Base-by-base conservation (phyloP, 2,797 vertebrate species). In the Sternarchorhynchus goeldii region DNA sequence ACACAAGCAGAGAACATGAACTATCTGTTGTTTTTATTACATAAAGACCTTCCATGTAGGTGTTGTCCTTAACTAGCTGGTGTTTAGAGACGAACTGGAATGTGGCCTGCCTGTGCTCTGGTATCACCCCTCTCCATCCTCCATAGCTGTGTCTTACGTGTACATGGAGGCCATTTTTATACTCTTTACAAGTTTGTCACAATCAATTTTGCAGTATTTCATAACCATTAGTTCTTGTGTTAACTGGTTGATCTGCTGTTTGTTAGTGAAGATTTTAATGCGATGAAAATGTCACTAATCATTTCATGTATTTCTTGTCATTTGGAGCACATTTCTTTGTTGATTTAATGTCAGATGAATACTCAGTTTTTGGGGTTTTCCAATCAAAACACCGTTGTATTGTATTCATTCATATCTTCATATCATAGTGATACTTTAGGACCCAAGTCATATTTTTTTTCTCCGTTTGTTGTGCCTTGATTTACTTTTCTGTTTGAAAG, bases 391-490 rank as follows among this genome's bases (percentile, higher is more conserved):
- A 50, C 12, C 10, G 14, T 14, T 50, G 45, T 50, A 50, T 12
- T 50, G 45, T 50, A 50, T 50, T 12, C 45, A 14, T 50, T 50
- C 45, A 8, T 66, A 66, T 79, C 2, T 25, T 67, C n/a, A 45
- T 25, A 45, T 67, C 36, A 17, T 8, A 25, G 25, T 45, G 39
- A 67, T 18, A 63, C 18, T 6, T 88, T 85, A 91, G 90, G 88
- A 89, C 87, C 82, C 86, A 60, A 86, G 88, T 73, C 53, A n/a
- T 67, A 36, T 67, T 31, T 10, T 50, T 68, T 76, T 25, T 75
- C 85, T 65, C 87, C 85, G 87, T 87, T 91, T 89, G 88, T 91
- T 88, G 92, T 93, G 92, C 92, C 92, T 93, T 93, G 90, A 92
- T 76, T 91, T 91, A 93, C 92, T 90, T 78, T 90, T 88, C 86